Conservation (phyloP, 2,888 invertebrate genomes). For the Drosophila glabriapex region DNA sequence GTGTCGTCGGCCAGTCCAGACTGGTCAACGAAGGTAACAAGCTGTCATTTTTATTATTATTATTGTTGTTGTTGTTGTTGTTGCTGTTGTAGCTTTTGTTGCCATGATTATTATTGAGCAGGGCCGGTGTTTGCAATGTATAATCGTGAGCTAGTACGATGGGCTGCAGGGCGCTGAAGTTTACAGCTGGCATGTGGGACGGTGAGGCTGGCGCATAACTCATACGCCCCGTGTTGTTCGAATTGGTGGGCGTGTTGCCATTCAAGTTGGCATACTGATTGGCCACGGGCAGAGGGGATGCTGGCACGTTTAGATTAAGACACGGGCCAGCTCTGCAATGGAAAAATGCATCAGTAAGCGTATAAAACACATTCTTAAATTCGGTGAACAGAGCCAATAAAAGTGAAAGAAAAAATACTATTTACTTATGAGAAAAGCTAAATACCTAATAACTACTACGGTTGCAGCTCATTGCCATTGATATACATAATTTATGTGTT, state of each 20-base stretch:
- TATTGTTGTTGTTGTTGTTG: constrained; percentile 29
- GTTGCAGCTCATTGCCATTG: constrained; percentile 29
- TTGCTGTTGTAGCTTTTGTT: constrained; percentile 30
- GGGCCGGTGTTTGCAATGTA: constrained; percentile 66
- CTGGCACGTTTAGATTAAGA: constrained; percentile 51
- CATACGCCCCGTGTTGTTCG: constrained; percentile 49
- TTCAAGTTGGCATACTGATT: constrained; percentile 28
- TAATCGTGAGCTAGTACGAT: constrained; percentile 66
- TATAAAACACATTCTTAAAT: not conserved
- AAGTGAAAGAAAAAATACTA: constrained; percentile 27
- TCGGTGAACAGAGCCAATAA: constrained; percentile 42
- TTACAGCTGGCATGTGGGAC: constrained; percentile 53
- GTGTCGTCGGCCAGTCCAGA: constrained; percentile 68
- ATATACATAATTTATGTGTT: constrained; percentile 9
- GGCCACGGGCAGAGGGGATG: constrained; percentile 40
- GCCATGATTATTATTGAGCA: constrained; percentile 40
- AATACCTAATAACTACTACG: constrained; percentile 12
- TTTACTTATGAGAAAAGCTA: constrained; percentile 14
- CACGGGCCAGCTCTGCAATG: constrained; percentile 60
- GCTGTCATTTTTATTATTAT: constrained; percentile 40
- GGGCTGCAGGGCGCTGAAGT: constrained; percentile 65
- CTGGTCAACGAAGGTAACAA: constrained; percentile 60
- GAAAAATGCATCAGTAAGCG: constrained; percentile 15
- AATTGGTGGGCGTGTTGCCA: constrained; percentile 59
- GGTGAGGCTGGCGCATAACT: constrained; percentile 56